A percentile compares a stretch with the other conserved stretches of the same genome.
Conservation (phyloP, 2,797 vertebrate genomes). For the Borostomias antarcticus region DNA sequence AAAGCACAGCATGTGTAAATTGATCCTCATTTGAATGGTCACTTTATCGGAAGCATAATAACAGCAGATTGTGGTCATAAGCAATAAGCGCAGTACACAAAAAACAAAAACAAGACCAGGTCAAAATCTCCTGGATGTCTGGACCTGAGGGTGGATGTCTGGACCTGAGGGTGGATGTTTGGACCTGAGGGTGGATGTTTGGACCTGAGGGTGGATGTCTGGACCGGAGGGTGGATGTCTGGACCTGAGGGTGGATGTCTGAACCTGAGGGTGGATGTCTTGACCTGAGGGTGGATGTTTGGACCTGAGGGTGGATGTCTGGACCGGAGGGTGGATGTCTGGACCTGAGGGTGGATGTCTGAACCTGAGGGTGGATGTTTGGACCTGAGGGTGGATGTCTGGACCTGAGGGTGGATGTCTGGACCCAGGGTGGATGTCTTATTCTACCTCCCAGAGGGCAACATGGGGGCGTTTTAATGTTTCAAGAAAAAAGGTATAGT, state of each 20-base stretch:
- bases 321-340: neutral
- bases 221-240: neutral
- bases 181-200: neutral
- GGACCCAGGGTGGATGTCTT: neutral
- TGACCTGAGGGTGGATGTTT: neutral
- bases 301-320: neutral
- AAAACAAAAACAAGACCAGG: neutral
- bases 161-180: no score
- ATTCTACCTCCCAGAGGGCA: neutral
- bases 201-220: neutral
- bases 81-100: neutral
- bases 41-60: neutral
- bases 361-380: neutral
- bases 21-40: neutral
- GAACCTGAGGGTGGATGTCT: no score
- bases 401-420: neutral
- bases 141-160: neutral
- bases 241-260: neutral
- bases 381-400: neutral
- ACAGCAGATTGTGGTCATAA: neutral
- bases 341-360: neutral
- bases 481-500: no score
- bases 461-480: no score
- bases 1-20: neutral
- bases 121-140: no score